Evolutionary conservation across 1,140 invertebrate genomes (phyloP), one percentile per base, ranked within the genome.

Genomic region (Antheraea pernyi): DNA sequence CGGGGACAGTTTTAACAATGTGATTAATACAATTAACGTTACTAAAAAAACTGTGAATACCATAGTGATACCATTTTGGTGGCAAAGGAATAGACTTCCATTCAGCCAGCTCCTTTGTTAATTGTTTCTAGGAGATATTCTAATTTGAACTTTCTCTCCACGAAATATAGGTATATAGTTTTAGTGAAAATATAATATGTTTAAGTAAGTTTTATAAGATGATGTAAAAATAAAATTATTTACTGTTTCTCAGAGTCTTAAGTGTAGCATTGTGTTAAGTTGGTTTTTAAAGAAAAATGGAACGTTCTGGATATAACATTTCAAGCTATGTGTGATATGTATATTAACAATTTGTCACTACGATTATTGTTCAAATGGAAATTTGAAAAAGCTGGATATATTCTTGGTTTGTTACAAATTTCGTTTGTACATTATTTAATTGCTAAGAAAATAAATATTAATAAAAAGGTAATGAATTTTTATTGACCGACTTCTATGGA

Each of bases 1-100:
- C 73, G 89, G 3, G 81, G 82, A 67, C 86, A 89, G 66, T 86
- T 81, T 75, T 91, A 61, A 53, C 2, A 16, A 53, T 11, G 46
- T 16, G 16, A 53, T 53, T 0, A 13, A 5, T 16, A 53, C 16
- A 1, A 53, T 6, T 53, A n/a, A 53, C 6, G 46, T 53, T 53
- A 53, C 46, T 53, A 53, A 53, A 53, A 53, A 53, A 53, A 53
- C 46, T 53, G 46, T 53, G 46, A 53, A 53, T 13, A 53, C 46
- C 46, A 53, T 53, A 53, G 46, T 53, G 46, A 2, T 53, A 53
- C 1, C 1, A 16, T 13, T 16, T 53, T 53, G 10, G 5, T 53
- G 46, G 46, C 46, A 53, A 53, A 53, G 46, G 46, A 53, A 53
- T 13, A 42, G 8, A 53, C 39, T 16, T 53, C 46, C 46, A 53